These are phyloP conservation scores for Gymnoscopelus braueri DNA, from an alignment of 2,797 vertebrate species.

Conservation along the genomic window DNA sequence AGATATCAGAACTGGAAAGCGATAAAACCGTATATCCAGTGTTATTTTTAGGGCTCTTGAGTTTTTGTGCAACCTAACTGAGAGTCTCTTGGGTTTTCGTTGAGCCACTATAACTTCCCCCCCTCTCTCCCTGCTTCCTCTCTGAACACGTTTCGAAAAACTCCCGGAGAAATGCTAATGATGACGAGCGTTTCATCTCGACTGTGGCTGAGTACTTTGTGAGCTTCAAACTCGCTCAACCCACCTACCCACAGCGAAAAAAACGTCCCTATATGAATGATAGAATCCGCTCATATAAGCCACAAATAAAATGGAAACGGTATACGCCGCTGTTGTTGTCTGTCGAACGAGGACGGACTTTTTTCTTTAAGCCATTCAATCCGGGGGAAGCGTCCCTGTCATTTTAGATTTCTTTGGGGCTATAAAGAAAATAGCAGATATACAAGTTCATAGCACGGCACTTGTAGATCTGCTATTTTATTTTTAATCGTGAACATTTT, in stretches of 20 bases:
- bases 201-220: constrained; percentile 37
- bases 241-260: constrained; percentile 29
- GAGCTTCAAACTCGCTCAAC: constrained; percentile 56
- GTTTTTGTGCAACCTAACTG: constrained; percentile 16
- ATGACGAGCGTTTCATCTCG: constrained; percentile 65
- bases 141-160: constrained; percentile 58
- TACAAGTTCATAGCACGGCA: no score
- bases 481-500: no score
- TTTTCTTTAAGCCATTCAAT: background rate
- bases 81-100: constrained; percentile 54
- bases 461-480: no score
- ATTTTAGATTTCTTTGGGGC: no score
- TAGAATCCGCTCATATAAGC: constrained; percentile 19
- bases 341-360: constrained; percentile 37
- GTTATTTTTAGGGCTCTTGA: constrained; percentile 54
- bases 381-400: no score
- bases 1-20: constrained; percentile 60
- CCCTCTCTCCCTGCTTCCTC: constrained; percentile 35
- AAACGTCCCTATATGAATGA: constrained; percentile 49
- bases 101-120: constrained; percentile 15
- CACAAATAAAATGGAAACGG: constrained; percentile 33
- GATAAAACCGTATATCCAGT: constrained; percentile 34
- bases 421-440: no score
- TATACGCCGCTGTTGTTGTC: background rate
- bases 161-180: constrained; percentile 75